Conservation (phyloP, 2,113 vertebrate species). For the Psophia crepitans region DNA sequence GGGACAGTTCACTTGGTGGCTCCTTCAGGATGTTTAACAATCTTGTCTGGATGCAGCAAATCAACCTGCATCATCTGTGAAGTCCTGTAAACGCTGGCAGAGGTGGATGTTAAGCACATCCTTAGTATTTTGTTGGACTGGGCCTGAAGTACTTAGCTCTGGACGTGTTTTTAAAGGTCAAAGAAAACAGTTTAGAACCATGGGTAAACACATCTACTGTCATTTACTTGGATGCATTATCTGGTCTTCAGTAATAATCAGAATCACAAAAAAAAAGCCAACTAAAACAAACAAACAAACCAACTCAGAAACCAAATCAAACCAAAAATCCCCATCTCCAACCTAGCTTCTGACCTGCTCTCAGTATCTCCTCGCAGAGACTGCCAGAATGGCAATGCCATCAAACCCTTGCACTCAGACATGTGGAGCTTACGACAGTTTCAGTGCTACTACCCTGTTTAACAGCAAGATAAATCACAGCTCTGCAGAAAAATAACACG, state of each 20-base stretch:
- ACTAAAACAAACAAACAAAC: not conserved
- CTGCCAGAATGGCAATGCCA: not conserved
- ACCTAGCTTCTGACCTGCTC: not conserved
- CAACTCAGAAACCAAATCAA: not conserved
- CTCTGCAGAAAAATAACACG: not conserved
- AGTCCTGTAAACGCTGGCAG: not conserved
- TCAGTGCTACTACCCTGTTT: not conserved
- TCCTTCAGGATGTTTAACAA: not conserved
- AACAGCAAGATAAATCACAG: not conserved
- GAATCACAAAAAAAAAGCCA: not conserved
- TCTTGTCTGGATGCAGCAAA: not conserved
- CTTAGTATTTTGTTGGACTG: not conserved
- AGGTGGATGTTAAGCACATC: not conserved
- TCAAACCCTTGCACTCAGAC: not conserved
- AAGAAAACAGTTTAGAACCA: not conserved
- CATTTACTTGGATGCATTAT: not conserved
- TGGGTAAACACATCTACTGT: not conserved
- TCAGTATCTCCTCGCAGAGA: rapidly evolving
- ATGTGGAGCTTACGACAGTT: not conserved
- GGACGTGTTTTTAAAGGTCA: not conserved
- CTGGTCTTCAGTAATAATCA: not conserved
- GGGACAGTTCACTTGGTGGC: not conserved
- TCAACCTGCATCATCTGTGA: not conserved
- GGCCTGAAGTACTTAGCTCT: not conserved
- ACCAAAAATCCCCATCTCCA: not conserved